These are phyloP conservation scores for Argentina silus DNA, from an alignment of 2,797 vertebrate genomes.

Conservation along the genomic window DNA sequence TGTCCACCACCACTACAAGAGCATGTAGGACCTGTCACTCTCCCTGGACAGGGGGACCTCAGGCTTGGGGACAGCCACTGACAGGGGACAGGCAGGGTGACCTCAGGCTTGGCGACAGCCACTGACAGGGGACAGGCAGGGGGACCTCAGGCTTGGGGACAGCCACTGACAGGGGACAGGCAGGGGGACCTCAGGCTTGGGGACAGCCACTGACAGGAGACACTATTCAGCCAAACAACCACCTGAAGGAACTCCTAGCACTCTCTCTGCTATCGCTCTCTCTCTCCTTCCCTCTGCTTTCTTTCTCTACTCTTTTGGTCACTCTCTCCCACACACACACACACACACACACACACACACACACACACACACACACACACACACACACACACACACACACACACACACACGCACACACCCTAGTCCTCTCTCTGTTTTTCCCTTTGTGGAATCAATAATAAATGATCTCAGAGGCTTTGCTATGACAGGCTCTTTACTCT, in stretches of 20 bases:
- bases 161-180: background rate
- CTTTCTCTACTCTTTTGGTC: background rate
- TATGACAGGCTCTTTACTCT: background rate
- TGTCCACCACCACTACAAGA: background rate
- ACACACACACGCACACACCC: background rate
- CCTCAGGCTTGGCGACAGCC: too few species aligned
- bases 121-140: background rate
- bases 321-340: background rate
- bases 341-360: background rate
- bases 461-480: background rate
- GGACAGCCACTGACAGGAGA: background rate
- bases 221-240: background rate
- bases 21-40: background rate
- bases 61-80: too few species aligned
- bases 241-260: background rate
- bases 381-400: background rate
- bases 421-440: background rate
- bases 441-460: background rate
- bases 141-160: background rate
- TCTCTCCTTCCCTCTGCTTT: background rate
- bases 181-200: background rate
- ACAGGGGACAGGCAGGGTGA: too few species aligned
- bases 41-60: background rate
- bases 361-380: background rate
- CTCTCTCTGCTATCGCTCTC: background rate